These are phyloP conservation scores for Elgaria multicarinata DNA, from an alignment of 2,113 vertebrate species.

Conservation along the genomic window DNA sequence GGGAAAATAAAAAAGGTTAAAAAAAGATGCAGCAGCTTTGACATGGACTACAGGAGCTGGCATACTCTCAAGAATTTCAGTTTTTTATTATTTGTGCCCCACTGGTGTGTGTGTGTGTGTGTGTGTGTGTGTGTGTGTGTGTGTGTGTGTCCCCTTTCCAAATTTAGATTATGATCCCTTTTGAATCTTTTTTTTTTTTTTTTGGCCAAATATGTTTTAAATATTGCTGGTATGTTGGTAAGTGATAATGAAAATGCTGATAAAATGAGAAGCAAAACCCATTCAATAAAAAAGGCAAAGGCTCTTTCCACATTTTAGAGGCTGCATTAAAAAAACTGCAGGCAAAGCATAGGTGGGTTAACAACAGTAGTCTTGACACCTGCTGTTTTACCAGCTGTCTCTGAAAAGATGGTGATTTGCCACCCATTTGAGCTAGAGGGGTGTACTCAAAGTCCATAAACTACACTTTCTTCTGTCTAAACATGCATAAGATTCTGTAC, in stretches of 20 bases:
- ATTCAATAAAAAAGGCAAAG: background rate
- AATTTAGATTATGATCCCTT: background rate
- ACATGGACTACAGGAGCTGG: background rate
- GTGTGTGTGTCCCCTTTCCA: background rate
- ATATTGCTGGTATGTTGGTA: background rate
- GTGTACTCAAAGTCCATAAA: background rate
- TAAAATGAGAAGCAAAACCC: background rate
- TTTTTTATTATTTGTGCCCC: background rate
- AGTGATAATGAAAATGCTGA: background rate
- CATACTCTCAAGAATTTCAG: background rate
- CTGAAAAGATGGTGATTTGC: background rate
- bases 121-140: too few relatives aligned
- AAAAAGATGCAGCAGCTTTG: background rate
- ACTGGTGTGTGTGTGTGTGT: background rate
- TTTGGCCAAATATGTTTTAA: too few relatives aligned
- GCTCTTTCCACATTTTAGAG: background rate
- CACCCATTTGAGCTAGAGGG: background rate
- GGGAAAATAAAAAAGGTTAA: background rate
- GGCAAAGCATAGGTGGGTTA: background rate
- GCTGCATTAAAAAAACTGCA: background rate
- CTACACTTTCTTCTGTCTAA: background rate
- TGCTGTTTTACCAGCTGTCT: constrained; percentile 5
- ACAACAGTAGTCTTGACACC: background rate
- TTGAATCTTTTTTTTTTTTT: too few relatives aligned
- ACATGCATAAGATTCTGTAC: too few relatives aligned